phyloP scores from a whole-genome alignment of 2,113 vertebrate genomes.

The Lagenorhynchus albirostris region DNA sequence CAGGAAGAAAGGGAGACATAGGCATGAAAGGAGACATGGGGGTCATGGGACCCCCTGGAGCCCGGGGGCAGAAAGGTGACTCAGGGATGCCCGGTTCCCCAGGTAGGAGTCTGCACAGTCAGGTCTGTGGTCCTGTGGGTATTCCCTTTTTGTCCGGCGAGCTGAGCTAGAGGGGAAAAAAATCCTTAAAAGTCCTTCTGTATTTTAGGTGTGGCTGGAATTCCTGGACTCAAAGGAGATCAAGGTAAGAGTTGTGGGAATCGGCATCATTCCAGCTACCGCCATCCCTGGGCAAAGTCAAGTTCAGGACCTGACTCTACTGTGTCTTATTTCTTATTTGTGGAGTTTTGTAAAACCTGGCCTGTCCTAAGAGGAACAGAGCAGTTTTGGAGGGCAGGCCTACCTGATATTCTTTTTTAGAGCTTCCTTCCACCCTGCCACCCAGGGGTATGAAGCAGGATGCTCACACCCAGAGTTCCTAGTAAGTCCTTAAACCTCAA shows the following conservation, averaged over 20 bases:
- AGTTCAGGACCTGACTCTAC: background rate
- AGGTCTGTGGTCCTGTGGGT: background rate
- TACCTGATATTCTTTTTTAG: background rate
- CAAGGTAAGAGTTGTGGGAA: conserved; percentile 71
- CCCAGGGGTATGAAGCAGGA: no score
- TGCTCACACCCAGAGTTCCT: background rate
- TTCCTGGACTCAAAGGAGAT: conserved; percentile 77
- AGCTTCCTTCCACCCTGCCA: no score
- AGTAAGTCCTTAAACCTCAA: background rate
- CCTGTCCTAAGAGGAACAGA: background rate
- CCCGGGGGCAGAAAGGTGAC: conserved; percentile 62
- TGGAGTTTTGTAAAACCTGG: background rate
- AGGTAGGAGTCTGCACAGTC: conserved; percentile 64
- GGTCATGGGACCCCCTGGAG: conserved; percentile 42
- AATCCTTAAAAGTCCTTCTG: background rate
- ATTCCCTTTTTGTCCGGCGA: no score
- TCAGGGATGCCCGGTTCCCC: conserved; percentile 53
- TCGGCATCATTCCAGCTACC: background rate
- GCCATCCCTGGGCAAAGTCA: background rate
- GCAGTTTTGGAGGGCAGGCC: fast-evolving
- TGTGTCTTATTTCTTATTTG: background rate
- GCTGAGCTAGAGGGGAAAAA: background rate
- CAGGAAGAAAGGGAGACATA: conserved; percentile 74
- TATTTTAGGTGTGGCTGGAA: conserved; percentile 75
- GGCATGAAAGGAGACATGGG: conserved; percentile 75